Evolutionary conservation across 2,797 vertebrate genomes (phyloP).

Genomic region (Margarornis squamiger): DNA sequence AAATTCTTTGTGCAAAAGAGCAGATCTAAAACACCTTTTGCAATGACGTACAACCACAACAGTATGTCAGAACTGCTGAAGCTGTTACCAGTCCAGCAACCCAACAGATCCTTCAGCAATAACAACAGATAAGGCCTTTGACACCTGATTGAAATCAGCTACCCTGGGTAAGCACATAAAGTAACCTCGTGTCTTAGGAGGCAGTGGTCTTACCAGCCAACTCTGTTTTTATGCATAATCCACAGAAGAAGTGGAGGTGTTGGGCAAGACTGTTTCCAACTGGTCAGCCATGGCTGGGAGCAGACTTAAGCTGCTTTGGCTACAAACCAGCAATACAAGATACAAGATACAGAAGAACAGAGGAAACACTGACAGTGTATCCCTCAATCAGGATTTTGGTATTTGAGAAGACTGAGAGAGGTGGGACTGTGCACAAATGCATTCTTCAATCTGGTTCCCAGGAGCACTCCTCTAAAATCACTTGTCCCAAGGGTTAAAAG

Average conservation of each 20-base stretch:
- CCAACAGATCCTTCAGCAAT: neutral
- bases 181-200: neutral
- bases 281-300: neutral
- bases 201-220: neutral
- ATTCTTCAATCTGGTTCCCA: neutral
- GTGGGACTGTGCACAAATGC: neutral
- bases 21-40: neutral
- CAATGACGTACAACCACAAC: neutral
- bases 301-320: neutral
- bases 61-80: neutral
- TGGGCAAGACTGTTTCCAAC: neutral
- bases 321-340: neutral
- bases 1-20: neutral
- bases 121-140: neutral
- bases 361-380: neutral
- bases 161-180: neutral
- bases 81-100: neutral
- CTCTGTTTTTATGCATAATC: neutral
- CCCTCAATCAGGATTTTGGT: neutral
- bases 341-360: neutral
- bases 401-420: neutral
- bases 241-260: neutral
- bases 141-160: neutral
- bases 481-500: neutral
- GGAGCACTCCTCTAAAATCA: neutral